A percentile compares a stretch with the other conserved stretches of the same genome.
Conservation (phyloP, 2,888 invertebrate species). For the Hyles lineata region DNA sequence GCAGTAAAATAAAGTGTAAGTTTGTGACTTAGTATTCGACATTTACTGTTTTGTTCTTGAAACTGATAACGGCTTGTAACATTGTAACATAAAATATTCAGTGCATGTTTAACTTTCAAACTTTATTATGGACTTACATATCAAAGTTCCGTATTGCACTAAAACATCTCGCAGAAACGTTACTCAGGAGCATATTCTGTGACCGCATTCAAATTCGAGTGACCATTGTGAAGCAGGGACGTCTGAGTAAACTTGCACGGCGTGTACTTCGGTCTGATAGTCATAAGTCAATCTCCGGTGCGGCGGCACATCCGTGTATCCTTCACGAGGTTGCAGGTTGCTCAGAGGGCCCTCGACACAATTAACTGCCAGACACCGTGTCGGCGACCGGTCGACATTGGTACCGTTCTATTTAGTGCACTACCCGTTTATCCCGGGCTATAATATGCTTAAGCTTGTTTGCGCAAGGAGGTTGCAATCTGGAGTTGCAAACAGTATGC, state of each 20-base stretch:
- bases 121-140: too few species aligned
- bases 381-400: constrained; percentile 52
- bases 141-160: too few species aligned
- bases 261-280: not conserved
- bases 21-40: not conserved
- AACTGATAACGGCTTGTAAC: too few species aligned
- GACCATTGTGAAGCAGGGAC: not conserved
- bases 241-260: not conserved
- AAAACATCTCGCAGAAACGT: too few species aligned
- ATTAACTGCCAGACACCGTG: constrained; percentile 56
- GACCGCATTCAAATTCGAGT: not conserved
- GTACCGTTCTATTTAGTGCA: constrained; percentile 39
- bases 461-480: constrained; percentile 4
- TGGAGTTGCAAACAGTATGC: constrained; percentile 10
- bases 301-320: constrained; percentile 58
- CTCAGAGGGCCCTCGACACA: constrained; percentile 50
- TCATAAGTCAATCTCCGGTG: constrained; percentile 71
- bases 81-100: too few species aligned
- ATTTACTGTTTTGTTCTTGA: not conserved
- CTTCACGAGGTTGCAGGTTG: constrained; percentile 57
- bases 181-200: not conserved
- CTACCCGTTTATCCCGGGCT: constrained; percentile 38
- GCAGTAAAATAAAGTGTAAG: too few species aligned
- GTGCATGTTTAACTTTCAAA: too few species aligned
- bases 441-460: constrained; percentile 24